Evolutionary conservation across 2,888 invertebrate genomes (phyloP).

Genomic region (Oligia fasciuncula): DNA sequence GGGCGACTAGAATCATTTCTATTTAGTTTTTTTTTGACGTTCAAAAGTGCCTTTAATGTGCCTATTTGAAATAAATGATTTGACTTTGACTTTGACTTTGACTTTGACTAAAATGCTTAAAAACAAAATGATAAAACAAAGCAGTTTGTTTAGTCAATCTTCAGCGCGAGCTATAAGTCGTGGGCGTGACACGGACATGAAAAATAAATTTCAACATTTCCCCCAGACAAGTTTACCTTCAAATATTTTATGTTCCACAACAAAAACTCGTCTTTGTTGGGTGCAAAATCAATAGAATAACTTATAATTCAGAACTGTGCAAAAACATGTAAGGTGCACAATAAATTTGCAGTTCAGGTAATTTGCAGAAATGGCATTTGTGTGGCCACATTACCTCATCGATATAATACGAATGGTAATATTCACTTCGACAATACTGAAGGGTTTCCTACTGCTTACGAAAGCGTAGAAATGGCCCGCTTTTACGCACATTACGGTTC

Average conservation of each 20-base stretch:
- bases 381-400: slow-evolving; percentile 35
- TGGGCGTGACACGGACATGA: slow-evolving; percentile 49
- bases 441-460: slow-evolving; percentile 53
- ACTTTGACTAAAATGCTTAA: slow-evolving; percentile 9
- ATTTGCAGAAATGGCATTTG: slow-evolving; percentile 36
- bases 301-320: slow-evolving; percentile 5
- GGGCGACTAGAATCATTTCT: too few relatives aligned
- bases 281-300: slow-evolving; percentile 48
- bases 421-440: slow-evolving; percentile 38
- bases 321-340: slow-evolving; percentile 19
- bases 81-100: too few relatives aligned
- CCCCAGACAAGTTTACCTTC: slow-evolving; percentile 43
- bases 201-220: slow-evolving; percentile 61
- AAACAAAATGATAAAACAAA: slow-evolving; percentile 36
- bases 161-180: slow-evolving; percentile 34
- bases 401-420: slow-evolving; percentile 45
- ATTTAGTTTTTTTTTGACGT: too few relatives aligned
- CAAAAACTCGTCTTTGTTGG: slow-evolving; percentile 41
- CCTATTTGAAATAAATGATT: too few relatives aligned
- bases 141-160: slow-evolving; percentile 42
- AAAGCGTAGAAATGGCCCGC: slow-evolving; percentile 55
- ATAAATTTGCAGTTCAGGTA: slow-evolving; percentile 22
- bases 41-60: too few relatives aligned
- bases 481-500: slow-evolving; percentile 58
- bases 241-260: slow-evolving; percentile 45